Conservation (phyloP, 2,113 vertebrate species). For the Cynopterus brachyotis region DNA sequence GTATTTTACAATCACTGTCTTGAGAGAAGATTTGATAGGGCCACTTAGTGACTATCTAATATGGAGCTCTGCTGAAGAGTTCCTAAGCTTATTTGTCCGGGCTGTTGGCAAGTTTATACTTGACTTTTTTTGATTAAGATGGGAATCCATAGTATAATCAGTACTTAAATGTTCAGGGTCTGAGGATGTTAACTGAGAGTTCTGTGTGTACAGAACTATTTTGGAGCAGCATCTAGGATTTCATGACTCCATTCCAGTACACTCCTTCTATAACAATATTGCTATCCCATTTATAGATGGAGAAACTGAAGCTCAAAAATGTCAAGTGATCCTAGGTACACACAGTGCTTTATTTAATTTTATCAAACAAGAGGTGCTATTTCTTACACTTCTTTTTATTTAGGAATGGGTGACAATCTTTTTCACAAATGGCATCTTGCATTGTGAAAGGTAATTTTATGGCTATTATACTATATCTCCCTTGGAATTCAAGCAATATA, state of each 20-base stretch:
- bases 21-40: background rate
- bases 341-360: conserved; percentile 6
- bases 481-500: background rate
- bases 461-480: background rate
- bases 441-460: background rate
- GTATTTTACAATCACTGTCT: background rate
- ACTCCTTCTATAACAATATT: background rate
- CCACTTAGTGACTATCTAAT: background rate
- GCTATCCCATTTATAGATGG: background rate
- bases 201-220: background rate
- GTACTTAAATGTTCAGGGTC: background rate
- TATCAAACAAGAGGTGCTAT: background rate
- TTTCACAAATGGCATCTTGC: conserved; percentile 12
- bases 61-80: background rate
- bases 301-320: background rate
- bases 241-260: background rate
- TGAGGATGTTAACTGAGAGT: background rate
- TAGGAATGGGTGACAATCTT: background rate
- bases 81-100: background rate
- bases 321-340: background rate
- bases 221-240: background rate
- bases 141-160: background rate
- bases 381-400: conserved; percentile 15
- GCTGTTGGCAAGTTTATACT: background rate
- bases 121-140: background rate